phyloP scores from a whole-genome alignment of 2,888 invertebrate genomes.

The Philereme transversata region DNA sequence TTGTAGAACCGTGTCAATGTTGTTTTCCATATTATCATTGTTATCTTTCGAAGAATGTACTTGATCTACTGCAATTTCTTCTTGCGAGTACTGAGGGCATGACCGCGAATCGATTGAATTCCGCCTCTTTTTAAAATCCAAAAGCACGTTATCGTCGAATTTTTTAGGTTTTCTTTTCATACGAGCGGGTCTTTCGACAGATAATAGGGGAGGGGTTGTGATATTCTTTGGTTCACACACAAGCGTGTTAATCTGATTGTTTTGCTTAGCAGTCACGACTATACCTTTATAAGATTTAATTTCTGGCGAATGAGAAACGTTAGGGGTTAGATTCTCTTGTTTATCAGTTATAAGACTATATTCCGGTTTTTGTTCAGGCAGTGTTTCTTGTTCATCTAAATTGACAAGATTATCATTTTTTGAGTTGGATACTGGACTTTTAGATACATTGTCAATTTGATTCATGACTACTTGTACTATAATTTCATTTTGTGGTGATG shows the following conservation, averaged over 20 bases:
- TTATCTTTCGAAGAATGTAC: conserved; percentile 11
- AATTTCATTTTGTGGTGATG: conserved; percentile 35
- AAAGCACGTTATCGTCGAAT: conserved; percentile 59
- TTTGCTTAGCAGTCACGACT: conserved; percentile 5
- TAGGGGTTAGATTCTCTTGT: conserved; percentile 7
- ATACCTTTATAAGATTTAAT: conserved; percentile 1
- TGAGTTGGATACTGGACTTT: conserved; percentile 29
- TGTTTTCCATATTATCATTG: conserved; percentile 8
- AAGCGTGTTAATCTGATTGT: conserved; percentile 8
- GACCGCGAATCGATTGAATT: conserved; percentile 37
- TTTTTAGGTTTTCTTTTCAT: conserved; percentile 73
- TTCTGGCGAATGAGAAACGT: not conserved
- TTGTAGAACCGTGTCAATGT: conserved; percentile 8
- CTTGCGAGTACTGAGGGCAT: conserved; percentile 1
- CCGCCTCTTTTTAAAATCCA: conserved; percentile 52
- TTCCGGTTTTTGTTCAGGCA: not conserved
- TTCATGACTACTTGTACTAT: not conserved
- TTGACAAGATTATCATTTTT: conserved; percentile 14
- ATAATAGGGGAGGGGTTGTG: conserved; percentile 60
- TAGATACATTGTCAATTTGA: conserved; percentile 2
- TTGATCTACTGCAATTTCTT: conserved; percentile 8
- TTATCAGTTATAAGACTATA: conserved; percentile 1
- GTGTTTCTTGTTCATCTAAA: not conserved
- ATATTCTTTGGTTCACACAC: conserved; percentile 46
- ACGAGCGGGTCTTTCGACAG: conserved; percentile 61